Evolutionary conservation across 1,140 invertebrate genomes (phyloP), one percentile per base, ranked within the genome.

Genomic region (Tetramorium simillimum): DNA sequence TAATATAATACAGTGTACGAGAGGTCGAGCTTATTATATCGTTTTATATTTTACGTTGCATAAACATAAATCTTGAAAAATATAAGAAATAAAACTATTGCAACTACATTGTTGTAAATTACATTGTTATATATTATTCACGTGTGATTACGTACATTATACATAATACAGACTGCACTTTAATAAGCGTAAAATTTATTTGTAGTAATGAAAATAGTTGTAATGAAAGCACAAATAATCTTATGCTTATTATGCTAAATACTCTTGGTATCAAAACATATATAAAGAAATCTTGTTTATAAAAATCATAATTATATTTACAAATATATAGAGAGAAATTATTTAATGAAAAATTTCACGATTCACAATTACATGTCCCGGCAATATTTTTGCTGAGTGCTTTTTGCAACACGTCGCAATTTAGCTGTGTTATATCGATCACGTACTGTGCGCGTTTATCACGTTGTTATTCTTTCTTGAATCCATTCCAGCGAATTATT

Each of bases 381-480:
- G 16, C 37, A 82, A 73, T 58, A 82, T 72, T 43, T 21, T 46
- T 21, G 24, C 21, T 12, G 21, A 65, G 37, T 69, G 40, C 24
- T 46, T 84, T 84, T 84, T 49, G 53, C 28, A 58, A 73, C 18
- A 43, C 40, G 24, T 58, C 18, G 37, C 53, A 75, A 75, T 73
- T 84, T 63, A 60, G 33, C 69, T 12, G 69, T n/a, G 14, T 21
- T 49, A 62, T 46, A 73, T 73, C 40, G 80, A 60, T 73, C 69
- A 72, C 40, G 43, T 16, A 14, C 80, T 18, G 24, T 9, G 24
- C n/a, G 53, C 80, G 69, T 84, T 75, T 84, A 84, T 84, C 80
- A 84, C 69, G 69, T 84, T 84, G 80, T 84, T 84, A 73, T 84
- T 84, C 69, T 73, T 84, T 63, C 80, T 84, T 84, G 80, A 84